Evolutionary conservation across 2,888 invertebrate species (phyloP), one percentile per base, ranked within the genome.

Genomic region (Scaptomyza flava): DNA sequence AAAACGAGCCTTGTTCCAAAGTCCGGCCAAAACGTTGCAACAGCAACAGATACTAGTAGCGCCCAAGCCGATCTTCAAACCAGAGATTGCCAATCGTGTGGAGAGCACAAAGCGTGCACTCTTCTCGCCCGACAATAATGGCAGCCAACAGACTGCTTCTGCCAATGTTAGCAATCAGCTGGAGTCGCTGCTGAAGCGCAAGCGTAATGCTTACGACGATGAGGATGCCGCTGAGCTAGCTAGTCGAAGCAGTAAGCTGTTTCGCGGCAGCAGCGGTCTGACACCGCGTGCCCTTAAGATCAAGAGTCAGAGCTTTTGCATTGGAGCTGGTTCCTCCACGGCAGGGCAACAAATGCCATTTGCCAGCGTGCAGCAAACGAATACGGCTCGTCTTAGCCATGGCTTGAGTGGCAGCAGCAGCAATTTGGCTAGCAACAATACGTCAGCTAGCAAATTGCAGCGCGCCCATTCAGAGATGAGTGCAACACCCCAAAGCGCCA

Each of bases 1-100:
- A 0, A 96, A 96, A 79, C 93, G 96, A 60, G 96, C 96, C 0
- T 90, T 96, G 2, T 96, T 96, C 80, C 94, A 95, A 79, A 96
- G 96, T 88, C 96, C 96, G 2, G 94, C 94, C 76, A 93, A 93
- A 72, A 91, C 87, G 9, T 94, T 93, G 74, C 93, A 93, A 65
- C 23, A 23, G 23, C 23, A 23, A 23, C 23, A 23, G 2, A 92
- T 58, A 12, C 47, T 67, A 0, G 14, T 79, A 20, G 77, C 85
- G 3, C 77, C 79, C 87, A 92, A 82, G 56, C 91, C 34, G 52
- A 75, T 59, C 60, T 91, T 61, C 61, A 93, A 76, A 89, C 93
- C 84, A 57, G 93, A 68, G 92, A 93, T 57, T 89, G 93, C 85
- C 85, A 93, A 76, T 87, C 93, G 83, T 81, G 90, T 93, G 6